Percentiles rank a stretch among this genome's conserved stretches.
Conservation (phyloP, 2,888 invertebrate species). For the Ashinkailepas kermadecensis region DNA sequence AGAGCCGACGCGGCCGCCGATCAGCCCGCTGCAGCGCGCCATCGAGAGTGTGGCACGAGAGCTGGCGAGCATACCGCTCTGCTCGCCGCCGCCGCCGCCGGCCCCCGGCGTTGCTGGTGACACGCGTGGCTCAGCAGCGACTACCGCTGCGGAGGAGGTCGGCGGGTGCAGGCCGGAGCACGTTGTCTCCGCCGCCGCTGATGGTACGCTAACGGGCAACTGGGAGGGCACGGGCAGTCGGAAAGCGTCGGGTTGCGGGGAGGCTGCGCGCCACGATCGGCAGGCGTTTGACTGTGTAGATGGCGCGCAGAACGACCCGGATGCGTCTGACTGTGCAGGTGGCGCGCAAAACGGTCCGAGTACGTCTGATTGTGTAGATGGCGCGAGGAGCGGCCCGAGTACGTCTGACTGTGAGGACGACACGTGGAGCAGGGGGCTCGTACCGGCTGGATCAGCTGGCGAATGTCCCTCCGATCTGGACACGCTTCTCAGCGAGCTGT, state of each 20-base stretch:
- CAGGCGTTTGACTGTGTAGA: too few species aligned
- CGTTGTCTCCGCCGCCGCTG: too few species aligned
- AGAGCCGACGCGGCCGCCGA: background rate
- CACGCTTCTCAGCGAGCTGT: background rate
- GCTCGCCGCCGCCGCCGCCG: background rate
- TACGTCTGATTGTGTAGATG: background rate
- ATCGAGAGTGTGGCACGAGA: constrained; percentile 13
- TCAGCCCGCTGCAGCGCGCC: background rate
- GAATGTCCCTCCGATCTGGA: background rate
- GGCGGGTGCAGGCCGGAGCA: too few species aligned
- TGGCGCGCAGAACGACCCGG: background rate
- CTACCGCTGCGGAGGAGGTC: too few species aligned
- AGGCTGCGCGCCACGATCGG: too few species aligned
- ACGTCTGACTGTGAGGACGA: background rate
- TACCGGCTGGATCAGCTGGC: background rate
- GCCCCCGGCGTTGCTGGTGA: background rate
- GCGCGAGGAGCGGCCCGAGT: background rate
- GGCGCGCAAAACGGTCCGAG: background rate
- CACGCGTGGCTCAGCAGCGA: background rate
- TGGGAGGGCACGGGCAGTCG: too few species aligned
- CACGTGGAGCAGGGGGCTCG: background rate
- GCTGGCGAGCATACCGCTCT: constrained; percentile 1
- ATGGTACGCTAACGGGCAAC: too few species aligned
- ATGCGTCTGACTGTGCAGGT: background rate
- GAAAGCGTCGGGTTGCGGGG: too few species aligned